Evolutionary conservation across 2,113 vertebrate genomes (phyloP).

Genomic region (Pollimyrus isidori): DNA sequence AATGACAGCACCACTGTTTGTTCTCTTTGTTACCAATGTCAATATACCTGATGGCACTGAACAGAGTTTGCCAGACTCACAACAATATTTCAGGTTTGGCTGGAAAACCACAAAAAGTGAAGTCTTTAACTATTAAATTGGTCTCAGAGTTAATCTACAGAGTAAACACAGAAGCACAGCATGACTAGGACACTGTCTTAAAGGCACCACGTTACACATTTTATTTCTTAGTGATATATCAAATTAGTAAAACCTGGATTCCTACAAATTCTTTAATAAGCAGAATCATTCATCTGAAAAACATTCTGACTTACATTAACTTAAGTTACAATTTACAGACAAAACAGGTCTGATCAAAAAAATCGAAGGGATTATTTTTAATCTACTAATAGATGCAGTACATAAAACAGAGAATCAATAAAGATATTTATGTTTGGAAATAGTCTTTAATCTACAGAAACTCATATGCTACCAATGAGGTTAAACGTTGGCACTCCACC

Average conservation of each 20-base stretch:
- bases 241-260: neutral
- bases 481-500: neutral
- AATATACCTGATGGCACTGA: neutral
- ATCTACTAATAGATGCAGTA: neutral
- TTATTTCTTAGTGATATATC: conserved; percentile 3
- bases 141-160: neutral
- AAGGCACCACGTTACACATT: neutral
- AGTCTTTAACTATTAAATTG: neutral
- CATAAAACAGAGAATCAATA: neutral
- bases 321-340: neutral
- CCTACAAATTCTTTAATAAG: neutral
- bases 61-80: neutral
- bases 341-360: neutral
- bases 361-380: neutral
- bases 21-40: neutral
- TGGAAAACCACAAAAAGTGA: neutral
- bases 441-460: neutral
- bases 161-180: neutral
- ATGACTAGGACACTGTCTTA: neutral
- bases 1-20: neutral
- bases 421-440: neutral
- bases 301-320: neutral
- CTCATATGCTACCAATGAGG: neutral
- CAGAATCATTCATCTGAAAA: neutral
- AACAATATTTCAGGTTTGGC: neutral